phyloP scores from a whole-genome alignment of 2,888 invertebrate species.

The Meta bourneti region DNA sequence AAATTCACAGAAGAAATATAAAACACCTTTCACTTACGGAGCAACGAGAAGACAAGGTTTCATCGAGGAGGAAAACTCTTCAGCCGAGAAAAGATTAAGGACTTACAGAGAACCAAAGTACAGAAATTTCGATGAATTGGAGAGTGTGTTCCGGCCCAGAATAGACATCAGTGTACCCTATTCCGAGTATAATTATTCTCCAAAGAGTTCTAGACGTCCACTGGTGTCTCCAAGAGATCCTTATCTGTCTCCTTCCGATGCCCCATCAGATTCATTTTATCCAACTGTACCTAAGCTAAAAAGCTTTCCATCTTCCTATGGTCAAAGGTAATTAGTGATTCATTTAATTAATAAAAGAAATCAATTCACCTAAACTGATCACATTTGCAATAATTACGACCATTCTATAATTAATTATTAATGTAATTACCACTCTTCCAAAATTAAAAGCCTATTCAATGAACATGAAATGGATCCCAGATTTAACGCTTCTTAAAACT shows the following conservation, averaged over 20 bases:
- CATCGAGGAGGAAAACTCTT: conserved; percentile 10
- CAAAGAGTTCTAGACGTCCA: conserved; percentile 17
- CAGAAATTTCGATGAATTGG: conserved; percentile 66
- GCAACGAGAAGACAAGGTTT: conserved; percentile 54
- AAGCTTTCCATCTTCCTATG: conserved; percentile 39
- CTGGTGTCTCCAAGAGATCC: conserved; percentile 63
- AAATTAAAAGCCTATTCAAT: too few relatives aligned
- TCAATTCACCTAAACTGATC: not conserved
- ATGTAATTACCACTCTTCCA: not conserved
- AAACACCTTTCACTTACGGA: conserved; percentile 29
- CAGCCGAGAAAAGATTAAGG: conserved; percentile 9
- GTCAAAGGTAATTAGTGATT: conserved; percentile 4
- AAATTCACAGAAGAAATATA: conserved; percentile 36
- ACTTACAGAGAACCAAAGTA: conserved; percentile 62
- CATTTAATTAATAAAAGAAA: not conserved
- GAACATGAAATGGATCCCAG: too few relatives aligned
- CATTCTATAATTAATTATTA: too few relatives aligned
- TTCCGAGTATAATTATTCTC: conserved; percentile 3
- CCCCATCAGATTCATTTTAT: conserved; percentile 49
- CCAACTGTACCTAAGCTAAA: conserved; percentile 51
- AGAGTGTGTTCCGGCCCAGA: conserved; percentile 52
- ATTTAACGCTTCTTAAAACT: too few relatives aligned
- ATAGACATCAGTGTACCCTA: conserved; percentile 28
- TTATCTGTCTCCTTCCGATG: conserved; percentile 50
- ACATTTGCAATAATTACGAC: too few relatives aligned